Base-by-base conservation (phyloP, 2,797 vertebrate genomes). In the Rhabdophis nuchalis region DNA sequence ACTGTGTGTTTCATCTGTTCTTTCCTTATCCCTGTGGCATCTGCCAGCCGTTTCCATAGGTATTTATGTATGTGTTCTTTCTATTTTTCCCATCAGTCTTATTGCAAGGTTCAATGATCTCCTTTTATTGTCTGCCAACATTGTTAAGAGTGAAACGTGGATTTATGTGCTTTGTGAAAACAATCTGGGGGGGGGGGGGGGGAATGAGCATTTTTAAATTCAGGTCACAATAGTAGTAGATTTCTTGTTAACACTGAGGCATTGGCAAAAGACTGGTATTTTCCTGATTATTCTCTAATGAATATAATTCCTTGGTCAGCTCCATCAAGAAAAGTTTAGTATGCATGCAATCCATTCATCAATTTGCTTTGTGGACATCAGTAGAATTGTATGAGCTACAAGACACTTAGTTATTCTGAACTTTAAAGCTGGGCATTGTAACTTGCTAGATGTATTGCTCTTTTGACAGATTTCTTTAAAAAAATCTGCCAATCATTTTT, bases 101-200 rank as follows among this genome's bases (percentile, higher is more conserved):
- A 25, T 23, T 82, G 20, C 72, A 82, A 82, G 9, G 72, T 82
- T 61, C 20, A 29, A 1, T 72, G 14, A 23, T 10, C 46, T 61
- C 46, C 29, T 93, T 91, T 77, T 16, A 5, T 85, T 86, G 57
- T 9, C 46, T 85, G 52, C 25, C 85, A 89, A 7, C 20, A 1
- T n/a, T 58, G n/a, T 57, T 53, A 9, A 3, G 61, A 36, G 87
- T 25, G 29, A 68, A 90, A 36, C 20, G 0, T 41, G 60, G 54
- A 27, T 1, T 5, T 36, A 56, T 56, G n/a, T 89, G 20, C 86
- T 0, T 0, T 72, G 53, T 0, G 0, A 11, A 46, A 36, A 56
- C 1, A 14, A 25, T 12, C 0, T 4, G 57, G 29, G 82, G 86
- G 32, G 41, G 85, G 4, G 57, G 29, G 82, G 86, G 32, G 41